Evolutionary conservation across 2,888 invertebrate species (phyloP).

Genomic region (Netelia inedita): DNA sequence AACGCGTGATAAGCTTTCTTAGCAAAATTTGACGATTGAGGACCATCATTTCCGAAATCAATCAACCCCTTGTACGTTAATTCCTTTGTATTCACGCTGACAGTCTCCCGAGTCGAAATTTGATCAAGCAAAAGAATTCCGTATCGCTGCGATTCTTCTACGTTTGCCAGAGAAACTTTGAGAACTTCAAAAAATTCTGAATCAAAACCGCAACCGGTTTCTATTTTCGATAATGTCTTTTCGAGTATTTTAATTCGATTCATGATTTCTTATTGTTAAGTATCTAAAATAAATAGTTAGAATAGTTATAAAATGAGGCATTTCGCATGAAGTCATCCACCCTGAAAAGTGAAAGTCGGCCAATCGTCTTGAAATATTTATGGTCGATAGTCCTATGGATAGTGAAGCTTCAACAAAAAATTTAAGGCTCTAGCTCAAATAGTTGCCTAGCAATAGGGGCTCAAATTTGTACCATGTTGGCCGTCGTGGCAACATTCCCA

Average conservation of each 20-base stretch:
- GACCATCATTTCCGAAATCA: conserved; percentile 55
- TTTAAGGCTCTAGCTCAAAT: no score
- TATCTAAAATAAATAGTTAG: conserved; percentile 37
- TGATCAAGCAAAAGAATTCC: conserved; percentile 61
- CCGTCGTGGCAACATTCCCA: no score
- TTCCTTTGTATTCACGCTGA: conserved; percentile 49
- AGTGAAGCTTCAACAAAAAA: no score
- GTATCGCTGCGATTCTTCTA: conserved; percentile 44
- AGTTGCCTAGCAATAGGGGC: no score
- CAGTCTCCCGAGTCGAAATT: conserved; percentile 49
- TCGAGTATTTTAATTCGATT: background rate
- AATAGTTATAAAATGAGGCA: no score
- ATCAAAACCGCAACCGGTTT: conserved; percentile 66
- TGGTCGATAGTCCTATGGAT: no score
- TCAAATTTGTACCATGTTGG: no score
- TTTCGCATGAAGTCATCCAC: no score
- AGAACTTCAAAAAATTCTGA: conserved; percentile 62
- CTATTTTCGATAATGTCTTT: conserved; percentile 39
- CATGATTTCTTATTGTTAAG: background rate
- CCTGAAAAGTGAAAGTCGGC: no score
- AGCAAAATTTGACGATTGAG: conserved; percentile 30
- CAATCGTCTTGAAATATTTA: no score
- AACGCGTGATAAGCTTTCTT: conserved; percentile 58
- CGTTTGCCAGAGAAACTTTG: conserved; percentile 28
- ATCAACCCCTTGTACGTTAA: conserved; percentile 58